Conservation (phyloP, 2,888 invertebrate genomes). For the Caenorhabditis imperialis region DNA sequence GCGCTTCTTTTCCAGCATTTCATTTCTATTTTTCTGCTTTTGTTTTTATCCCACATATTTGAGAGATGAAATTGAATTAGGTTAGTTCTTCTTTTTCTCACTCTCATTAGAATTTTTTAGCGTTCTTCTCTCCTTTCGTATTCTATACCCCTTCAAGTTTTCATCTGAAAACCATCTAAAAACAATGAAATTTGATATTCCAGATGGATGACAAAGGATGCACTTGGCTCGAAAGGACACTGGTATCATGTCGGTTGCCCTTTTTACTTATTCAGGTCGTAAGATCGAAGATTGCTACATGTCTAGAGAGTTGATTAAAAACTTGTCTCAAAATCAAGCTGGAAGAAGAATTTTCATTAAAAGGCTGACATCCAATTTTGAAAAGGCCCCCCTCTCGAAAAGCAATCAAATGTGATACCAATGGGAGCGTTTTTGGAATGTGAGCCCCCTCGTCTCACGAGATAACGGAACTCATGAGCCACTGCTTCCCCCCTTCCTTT, state of each 20-base stretch:
- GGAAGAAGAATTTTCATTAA: not conserved
- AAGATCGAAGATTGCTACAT: too few species aligned
- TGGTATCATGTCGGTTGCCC: not conserved
- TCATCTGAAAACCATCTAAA: too few species aligned
- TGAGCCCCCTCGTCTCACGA: constrained; percentile 13
- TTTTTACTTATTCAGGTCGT: constrained; percentile 13
- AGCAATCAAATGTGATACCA: constrained; percentile 43
- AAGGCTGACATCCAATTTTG: constrained; percentile 16
- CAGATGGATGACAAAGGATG: constrained; percentile 26
- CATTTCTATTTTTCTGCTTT: not conserved
- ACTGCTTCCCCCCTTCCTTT: not conserved
- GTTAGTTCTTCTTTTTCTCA: constrained; percentile 5
- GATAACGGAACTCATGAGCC: constrained; percentile 40
- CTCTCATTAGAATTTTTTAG: not conserved
- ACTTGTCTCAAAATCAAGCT: not conserved
- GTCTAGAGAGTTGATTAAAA: not conserved
- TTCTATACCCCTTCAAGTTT: too few species aligned
- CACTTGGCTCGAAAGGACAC: not conserved
- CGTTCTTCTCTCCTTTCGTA: not conserved
- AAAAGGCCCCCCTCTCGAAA: constrained; percentile 16
- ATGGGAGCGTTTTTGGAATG: constrained; percentile 20
- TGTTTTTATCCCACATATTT: not conserved
- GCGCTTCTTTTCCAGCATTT: not conserved
- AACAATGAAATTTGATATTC: constrained; percentile 36
- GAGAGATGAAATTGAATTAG: constrained; percentile 3